A percentile compares a stretch with the other conserved stretches of the same genome.
These are phyloP conservation scores for Theonella swinhoei DNA, from an alignment of 37 sponge, comb jelly and placozoan genomes.

Conservation along the genomic window DNA sequence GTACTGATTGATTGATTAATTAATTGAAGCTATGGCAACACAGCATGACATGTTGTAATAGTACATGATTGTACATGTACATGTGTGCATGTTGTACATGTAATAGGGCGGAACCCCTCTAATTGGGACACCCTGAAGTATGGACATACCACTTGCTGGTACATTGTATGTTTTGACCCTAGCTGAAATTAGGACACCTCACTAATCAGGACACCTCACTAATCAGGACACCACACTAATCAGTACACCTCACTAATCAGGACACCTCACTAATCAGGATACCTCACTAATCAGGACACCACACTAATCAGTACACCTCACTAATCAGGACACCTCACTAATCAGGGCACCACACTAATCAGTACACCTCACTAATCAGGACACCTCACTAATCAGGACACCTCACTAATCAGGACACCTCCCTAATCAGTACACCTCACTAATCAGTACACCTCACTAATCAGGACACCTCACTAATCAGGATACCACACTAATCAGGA, in stretches of 20 bases:
- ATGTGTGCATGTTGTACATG: too few relatives aligned
- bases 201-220: background rate
- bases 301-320: background rate
- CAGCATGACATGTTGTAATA: too few relatives aligned
- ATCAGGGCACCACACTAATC: background rate
- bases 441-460: background rate
- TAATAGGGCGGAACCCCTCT: too few relatives aligned
- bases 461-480: background rate
- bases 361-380: background rate
- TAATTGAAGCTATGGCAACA: too few relatives aligned
- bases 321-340: conserved; percentile 1
- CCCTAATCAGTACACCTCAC: background rate
- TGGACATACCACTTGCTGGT: too few relatives aligned
- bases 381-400: background rate
- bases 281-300: background rate
- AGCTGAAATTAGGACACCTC: background rate
- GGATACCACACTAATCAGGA: background rate
- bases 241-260: background rate
- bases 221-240: background rate
- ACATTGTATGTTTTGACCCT: too few relatives aligned
- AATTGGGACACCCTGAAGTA: too few relatives aligned
- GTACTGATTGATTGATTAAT: too few relatives aligned
- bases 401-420: background rate
- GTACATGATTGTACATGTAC: too few relatives aligned
- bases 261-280: too few relatives aligned